Percentiles rank a stretch among this genome's conserved stretches.
These are phyloP conservation scores for Pheosia gnoma DNA, from an alignment of 2,888 invertebrate genomes.

Conservation along the genomic window DNA sequence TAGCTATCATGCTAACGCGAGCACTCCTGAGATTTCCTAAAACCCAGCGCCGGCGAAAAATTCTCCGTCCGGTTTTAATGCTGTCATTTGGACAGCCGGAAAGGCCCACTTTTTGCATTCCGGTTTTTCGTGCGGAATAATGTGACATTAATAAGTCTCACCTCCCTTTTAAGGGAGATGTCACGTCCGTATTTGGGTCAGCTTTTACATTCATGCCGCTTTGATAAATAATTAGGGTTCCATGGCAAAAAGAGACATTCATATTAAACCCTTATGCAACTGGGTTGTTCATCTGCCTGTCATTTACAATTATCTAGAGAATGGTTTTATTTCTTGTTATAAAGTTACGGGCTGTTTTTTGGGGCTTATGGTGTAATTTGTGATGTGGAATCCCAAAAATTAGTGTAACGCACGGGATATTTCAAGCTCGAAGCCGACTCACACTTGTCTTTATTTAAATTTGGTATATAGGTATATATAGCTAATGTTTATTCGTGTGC, in stretches of 20 bases:
- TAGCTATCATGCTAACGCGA: conserved; percentile 30
- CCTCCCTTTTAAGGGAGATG: conserved; percentile 60
- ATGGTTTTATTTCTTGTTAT: conserved; percentile 22
- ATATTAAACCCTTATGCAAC: conserved; percentile 33
- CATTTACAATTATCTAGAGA: conserved; percentile 29
- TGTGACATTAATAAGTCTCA: conserved; percentile 73
- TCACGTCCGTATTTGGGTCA: conserved; percentile 63
- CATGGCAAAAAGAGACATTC: conserved; percentile 33
- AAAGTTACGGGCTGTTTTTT: conserved; percentile 18
- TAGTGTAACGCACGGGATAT: conserved; percentile 16
- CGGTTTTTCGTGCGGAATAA: conserved; percentile 65
- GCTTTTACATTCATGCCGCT: conserved; percentile 49
- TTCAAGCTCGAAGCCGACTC: conserved; percentile 20
- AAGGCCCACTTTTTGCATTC: conserved; percentile 65
- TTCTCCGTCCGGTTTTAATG: conserved; percentile 60
- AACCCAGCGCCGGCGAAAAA: conserved; percentile 43
- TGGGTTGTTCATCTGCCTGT: conserved; percentile 34
- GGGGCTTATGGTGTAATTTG: conserved; percentile 25
- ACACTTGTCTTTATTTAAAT: conserved; percentile 46
- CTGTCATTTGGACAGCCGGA: conserved; percentile 67
- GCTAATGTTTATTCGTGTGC: conserved; percentile 34
- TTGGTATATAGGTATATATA: conserved; percentile 37
- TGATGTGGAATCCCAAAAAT: conserved; percentile 21
- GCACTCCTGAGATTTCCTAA: conserved; percentile 47
- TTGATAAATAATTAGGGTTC: conserved; percentile 52